Base-by-base conservation (phyloP, 2,113 vertebrate species). In the Triplophysa dalaica region DNA sequence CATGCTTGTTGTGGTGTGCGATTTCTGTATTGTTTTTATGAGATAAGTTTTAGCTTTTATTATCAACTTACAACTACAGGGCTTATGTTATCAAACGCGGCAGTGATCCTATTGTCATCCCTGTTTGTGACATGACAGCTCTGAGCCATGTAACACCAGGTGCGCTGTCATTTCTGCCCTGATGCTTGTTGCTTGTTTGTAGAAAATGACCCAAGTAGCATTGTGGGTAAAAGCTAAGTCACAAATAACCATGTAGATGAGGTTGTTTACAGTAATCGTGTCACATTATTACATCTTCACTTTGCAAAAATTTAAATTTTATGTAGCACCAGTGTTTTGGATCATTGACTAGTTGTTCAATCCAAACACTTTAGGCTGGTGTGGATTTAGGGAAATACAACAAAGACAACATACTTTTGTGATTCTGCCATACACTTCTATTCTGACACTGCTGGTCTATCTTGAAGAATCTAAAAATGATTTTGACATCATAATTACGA, bases 71-170 rank as follows among this genome's bases (percentile, higher is more conserved):
- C 78, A 38, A 62, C 69, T 41, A 29, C 5, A 67, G 22, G 29
- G 70, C 78, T 85, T 70, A 79, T 69, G 48, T 81, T 79, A 81
- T 74, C 70, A 65, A 61, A 70, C 76, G 70, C 60, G 75, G 76
- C 65, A 52, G 65, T 81, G 38, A 45, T 52, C 29, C 48, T 75
- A 50, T 7, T 38, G 33, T n/a, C 62, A 17, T 77, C 75, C 52
- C 77, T 14, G 24, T 60, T 24, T 26, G 66, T 69, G 22, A 7
- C n/a, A 14, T 69, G 14, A 50, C 50, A 38, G 29, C 19, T 56
- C 24, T 58, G 26, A 72, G 22, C 22, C 9, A 17, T 33, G 50
- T 7, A n/a, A 70, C 12, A 16, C 16, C 50, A 26, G 16, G 17
- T 70, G 48, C 14, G 50, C 16, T 12, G 16, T 24, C 4, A 70